Conservation (phyloP, 2,888 invertebrate genomes). For the Orthosia cruda region DNA sequence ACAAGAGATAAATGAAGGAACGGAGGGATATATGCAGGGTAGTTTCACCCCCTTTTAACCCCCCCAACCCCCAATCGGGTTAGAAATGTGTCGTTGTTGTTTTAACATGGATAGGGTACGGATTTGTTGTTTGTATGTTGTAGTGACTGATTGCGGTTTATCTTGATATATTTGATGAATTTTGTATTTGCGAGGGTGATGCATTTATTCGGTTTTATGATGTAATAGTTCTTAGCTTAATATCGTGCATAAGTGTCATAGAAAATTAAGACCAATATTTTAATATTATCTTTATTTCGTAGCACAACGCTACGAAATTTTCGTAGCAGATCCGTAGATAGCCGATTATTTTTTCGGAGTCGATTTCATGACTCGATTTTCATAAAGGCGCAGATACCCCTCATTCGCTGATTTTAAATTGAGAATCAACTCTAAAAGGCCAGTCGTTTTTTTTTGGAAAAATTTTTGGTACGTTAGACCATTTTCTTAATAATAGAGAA, state of each 20-base stretch:
- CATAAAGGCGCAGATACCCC: too few species aligned
- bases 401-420: too few species aligned
- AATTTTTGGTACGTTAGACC: too few species aligned
- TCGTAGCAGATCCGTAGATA: background rate
- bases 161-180: constrained; percentile 27
- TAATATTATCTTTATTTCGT: background rate
- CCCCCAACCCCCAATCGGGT: constrained; percentile 65
- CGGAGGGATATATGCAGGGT: constrained; percentile 68
- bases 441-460: too few species aligned
- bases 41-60: constrained; percentile 68
- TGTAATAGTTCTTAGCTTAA: background rate
- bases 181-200: background rate
- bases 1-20: constrained; percentile 82
- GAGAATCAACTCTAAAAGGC: too few species aligned
- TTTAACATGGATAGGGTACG: constrained; percentile 64
- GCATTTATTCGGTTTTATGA: background rate
- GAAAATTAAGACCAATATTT: background rate
- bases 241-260: background rate
- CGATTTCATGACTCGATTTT: too few species aligned
- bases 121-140: constrained; percentile 60
- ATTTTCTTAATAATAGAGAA: too few species aligned
- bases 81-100: constrained; percentile 74
- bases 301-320: background rate
- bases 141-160: constrained; percentile 47
- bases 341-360: background rate